Conservation (phyloP, 2,113 vertebrate species). For the Rissa tridactyla region DNA sequence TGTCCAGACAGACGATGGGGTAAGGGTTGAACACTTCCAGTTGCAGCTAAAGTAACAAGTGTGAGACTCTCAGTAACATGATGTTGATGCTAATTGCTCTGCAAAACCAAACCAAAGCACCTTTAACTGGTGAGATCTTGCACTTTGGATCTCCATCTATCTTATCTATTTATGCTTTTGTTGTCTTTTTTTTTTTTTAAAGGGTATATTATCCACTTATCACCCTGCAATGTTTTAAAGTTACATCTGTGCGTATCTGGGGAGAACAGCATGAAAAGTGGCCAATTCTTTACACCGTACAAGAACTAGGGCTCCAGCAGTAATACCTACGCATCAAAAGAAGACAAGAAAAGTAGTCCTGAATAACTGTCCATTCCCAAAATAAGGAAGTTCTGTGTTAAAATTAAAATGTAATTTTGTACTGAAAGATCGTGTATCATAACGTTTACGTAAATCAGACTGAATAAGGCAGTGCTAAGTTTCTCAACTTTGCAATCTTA, state of each 20-base stretch:
- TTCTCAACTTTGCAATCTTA: neutral
- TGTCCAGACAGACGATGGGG: no score
- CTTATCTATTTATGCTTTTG: neutral
- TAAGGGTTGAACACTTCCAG: neutral
- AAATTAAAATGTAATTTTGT: neutral
- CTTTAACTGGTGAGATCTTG: neutral
- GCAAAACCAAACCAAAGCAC: neutral
- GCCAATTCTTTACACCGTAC: neutral
- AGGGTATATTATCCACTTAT: neutral
- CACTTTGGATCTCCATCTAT: neutral
- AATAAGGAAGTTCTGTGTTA: neutral
- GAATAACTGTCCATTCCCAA: neutral
- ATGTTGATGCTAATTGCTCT: neutral
- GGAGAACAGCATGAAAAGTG: neutral
- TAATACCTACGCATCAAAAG: neutral
- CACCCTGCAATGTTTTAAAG: neutral
- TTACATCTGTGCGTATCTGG: neutral
- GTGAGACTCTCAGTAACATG: neutral
- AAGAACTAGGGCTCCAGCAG: neutral
- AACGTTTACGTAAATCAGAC: fast-evolving
- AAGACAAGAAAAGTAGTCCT: neutral
- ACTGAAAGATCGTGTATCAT: neutral
- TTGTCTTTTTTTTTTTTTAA: neutral
- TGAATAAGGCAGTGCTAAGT: neutral
- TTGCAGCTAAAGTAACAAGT: neutral